A percentile compares a stretch with the other conserved stretches of the same genome.
Conservation (phyloP, 2,888 invertebrate species). For the Lepidochrysops patricia region DNA sequence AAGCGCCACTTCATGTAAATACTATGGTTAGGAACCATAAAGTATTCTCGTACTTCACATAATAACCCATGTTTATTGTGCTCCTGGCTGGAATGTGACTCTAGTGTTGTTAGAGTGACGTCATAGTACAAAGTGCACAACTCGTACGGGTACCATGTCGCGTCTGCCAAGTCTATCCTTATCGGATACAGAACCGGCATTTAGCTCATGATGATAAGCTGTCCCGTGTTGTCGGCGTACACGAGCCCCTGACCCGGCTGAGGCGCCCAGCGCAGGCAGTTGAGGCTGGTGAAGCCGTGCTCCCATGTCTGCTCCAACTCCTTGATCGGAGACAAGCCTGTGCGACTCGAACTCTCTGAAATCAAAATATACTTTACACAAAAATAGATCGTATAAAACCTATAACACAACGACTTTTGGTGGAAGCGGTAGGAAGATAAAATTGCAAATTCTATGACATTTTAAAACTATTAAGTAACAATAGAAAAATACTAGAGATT, state of each 20-base stretch:
- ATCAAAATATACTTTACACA: constrained; percentile 15
- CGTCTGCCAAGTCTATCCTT: not conserved
- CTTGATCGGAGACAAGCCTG: constrained; percentile 70
- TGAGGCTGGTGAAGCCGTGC: constrained; percentile 81
- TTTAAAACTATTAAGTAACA: too few relatives aligned
- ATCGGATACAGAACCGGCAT: constrained; percentile 17
- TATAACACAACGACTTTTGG: too few relatives aligned
- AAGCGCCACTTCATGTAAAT: not conserved
- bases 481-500: too few relatives aligned
- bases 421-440: too few relatives aligned
- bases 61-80: not conserved
- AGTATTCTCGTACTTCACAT: not conserved
- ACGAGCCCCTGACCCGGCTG: constrained; percentile 88
- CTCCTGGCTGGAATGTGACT: not conserved
- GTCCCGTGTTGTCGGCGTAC: constrained; percentile 89
- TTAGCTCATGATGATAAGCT: constrained; percentile 81
- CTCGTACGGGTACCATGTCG: not conserved
- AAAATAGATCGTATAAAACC: too few relatives aligned
- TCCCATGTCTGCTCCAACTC: constrained; percentile 80
- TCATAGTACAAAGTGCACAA: not conserved
- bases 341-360: constrained; percentile 54
- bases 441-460: too few relatives aligned
- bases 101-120: not conserved
- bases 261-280: constrained; percentile 90
- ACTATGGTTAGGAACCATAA: not conserved